Evolutionary conservation across 2,888 invertebrate species (phyloP), one percentile per base, ranked within the genome.

Genomic region (Boloria euphrosyne): DNA sequence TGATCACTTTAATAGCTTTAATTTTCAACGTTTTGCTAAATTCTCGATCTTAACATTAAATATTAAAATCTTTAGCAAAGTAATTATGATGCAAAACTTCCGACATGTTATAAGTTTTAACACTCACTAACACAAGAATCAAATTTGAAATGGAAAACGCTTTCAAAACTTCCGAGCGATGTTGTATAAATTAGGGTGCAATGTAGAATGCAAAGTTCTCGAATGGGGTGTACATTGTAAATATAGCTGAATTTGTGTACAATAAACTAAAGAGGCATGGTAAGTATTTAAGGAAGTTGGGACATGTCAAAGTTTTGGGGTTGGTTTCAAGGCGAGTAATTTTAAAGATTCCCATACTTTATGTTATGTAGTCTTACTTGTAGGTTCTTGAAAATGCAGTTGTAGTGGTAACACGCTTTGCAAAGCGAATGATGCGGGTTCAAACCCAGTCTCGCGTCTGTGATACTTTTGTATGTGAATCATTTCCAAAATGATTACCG

Each of bases 181-280:
- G 77, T 77, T 76, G 76, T 78, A 78, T 79, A 78, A 80, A 81
- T 81, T 78, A 78, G 74, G 75, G 66, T 54, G 74, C 78, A 80
- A 77, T 77, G 73, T 75, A 58, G 69, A 69, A 70, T 64, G 69
- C 70, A 70, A 76, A 77, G 69, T 77, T 69, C 65, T 13, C 2
- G 47, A 65, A 61, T 66, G 46, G 64, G 57, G 62, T 54, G 65
- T 57, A 67, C 65, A 65, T 54, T 68, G 68, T 70, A 66, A 70
- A 71, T 71, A 66, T 80, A 78, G 79, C 80, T 78, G 67, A 65
- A 70, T 69, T 72, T 71, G 71, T 72, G 68, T 68, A 73, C 73
- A 73, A 73, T 71, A 67, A 71, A 71, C 72, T 71, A 69, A 71
- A 62, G 71, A 63, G 66, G 66, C 60, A 68, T 63, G 53, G 63